Base-by-base conservation (phyloP, 2,113 vertebrate genomes). In the Lamprologus tigripictilis region DNA sequence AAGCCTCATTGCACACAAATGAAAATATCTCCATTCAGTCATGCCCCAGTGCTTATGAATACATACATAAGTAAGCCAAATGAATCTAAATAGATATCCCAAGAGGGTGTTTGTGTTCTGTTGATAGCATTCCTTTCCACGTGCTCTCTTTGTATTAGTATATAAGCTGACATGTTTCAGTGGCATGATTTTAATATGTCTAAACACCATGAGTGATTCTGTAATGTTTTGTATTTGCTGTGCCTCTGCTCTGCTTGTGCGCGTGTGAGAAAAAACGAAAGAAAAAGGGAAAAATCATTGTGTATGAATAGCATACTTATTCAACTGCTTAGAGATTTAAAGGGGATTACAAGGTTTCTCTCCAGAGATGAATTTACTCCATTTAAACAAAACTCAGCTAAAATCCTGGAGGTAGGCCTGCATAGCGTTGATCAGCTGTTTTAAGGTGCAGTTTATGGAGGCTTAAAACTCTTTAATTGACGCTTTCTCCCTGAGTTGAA, bases 381-480 rank as follows among this genome's bases (percentile, higher is more conserved):
- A 89, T 95, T 95, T 94, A 94, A 95, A 95, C 93, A 94, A 92
- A 94, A 93, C 92, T 92, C 66, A 63, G 85, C 89, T 86, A 23
- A 90, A 91, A 92, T 93, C 90, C 88, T 89, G 71, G 82, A 92
- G 90, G 89, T 87, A 83, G 85, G 81, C 80, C 73, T 88, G 86
- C 84, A 80, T 63, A 13, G 82, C 33, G 80, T 89, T 92, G 88
- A 93, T 96, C 94, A 92, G 94, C 95, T 95, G 89, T 96, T 94
- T 47, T 93, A 95, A 95, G 93, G 93, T 92, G 90, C 93, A 92
- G 90, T 96, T 96, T 96, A 96, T 93, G 85, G 92, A 94, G 92
- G 92, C 95, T 96, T 95, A 93, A 95, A 95, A 95, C 86, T 95
- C 94, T 96, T 94, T 96, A 96, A 96, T 95, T 94, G 92, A 93